Evolutionary conservation across 2,113 vertebrate genomes (phyloP).

Genomic region (Cyanocitta stelleri): DNA sequence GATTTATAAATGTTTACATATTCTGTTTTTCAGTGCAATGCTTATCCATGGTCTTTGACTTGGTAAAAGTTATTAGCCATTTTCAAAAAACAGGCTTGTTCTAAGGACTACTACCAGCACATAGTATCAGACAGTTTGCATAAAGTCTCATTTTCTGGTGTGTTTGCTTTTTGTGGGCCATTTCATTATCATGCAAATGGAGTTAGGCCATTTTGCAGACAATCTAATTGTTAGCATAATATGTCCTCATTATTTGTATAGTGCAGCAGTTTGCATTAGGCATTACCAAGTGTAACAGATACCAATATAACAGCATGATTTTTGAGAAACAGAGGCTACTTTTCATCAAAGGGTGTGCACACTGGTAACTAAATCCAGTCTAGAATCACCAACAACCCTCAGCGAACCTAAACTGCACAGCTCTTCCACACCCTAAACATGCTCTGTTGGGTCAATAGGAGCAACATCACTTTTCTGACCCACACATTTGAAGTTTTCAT

Average conservation of each 20-base stretch:
- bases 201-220: background rate
- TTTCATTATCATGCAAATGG: constrained; percentile 32
- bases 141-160: constrained; percentile 10
- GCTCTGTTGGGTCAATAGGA: background rate
- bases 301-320: background rate
- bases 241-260: background rate
- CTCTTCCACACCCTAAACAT: background rate
- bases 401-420: background rate
- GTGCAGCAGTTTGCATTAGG: background rate
- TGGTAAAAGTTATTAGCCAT: background rate
- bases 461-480: background rate
- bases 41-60: background rate
- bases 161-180: constrained; percentile 16
- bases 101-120: background rate
- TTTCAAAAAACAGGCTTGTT: background rate
- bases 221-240: constrained; percentile 25
- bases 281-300: background rate
- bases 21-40: background rate
- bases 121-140: background rate
- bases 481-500: background rate
- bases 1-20: background rate
- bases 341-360: background rate
- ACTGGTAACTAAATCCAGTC: background rate
- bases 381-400: background rate
- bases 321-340: background rate